Percentiles rank a stretch among this genome's conserved stretches.
Conservation (phyloP, 2,797 vertebrate species). For the Myiotriccus ornatus region DNA sequence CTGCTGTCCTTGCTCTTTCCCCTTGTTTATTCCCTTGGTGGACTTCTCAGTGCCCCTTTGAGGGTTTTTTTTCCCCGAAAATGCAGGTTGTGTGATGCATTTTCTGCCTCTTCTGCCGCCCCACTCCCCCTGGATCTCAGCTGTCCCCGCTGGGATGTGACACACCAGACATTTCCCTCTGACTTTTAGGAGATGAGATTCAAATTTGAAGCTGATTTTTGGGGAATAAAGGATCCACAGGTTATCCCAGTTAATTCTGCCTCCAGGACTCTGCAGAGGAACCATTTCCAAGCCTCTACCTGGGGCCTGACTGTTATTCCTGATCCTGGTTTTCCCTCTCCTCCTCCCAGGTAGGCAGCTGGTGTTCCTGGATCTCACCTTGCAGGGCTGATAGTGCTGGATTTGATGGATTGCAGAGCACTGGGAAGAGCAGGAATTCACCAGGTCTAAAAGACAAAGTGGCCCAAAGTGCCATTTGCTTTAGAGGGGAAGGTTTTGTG, state of each 20-base stretch:
- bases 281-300: background rate
- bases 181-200: background rate
- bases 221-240: background rate
- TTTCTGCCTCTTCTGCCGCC: background rate
- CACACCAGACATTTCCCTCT: rapidly evolving
- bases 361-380: background rate
- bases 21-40: background rate
- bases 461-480: background rate
- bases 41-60: background rate
- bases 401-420: background rate
- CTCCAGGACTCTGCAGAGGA: rapidly evolving
- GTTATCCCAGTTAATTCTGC: background rate
- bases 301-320: background rate
- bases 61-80: background rate
- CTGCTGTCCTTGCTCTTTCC: background rate
- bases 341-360: background rate
- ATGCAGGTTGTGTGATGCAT: background rate
- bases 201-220: background rate
- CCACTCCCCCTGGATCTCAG: background rate
- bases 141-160: rapidly evolving
- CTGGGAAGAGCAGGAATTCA: background rate
- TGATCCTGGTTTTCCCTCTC: background rate
- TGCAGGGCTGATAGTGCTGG: background rate
- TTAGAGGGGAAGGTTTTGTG: background rate
- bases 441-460: background rate